Percentiles rank a stretch among this genome's conserved stretches.
These are phyloP conservation scores for Lycaon pictus DNA, from an alignment of 2,113 vertebrate genomes.

Conservation along the genomic window DNA sequence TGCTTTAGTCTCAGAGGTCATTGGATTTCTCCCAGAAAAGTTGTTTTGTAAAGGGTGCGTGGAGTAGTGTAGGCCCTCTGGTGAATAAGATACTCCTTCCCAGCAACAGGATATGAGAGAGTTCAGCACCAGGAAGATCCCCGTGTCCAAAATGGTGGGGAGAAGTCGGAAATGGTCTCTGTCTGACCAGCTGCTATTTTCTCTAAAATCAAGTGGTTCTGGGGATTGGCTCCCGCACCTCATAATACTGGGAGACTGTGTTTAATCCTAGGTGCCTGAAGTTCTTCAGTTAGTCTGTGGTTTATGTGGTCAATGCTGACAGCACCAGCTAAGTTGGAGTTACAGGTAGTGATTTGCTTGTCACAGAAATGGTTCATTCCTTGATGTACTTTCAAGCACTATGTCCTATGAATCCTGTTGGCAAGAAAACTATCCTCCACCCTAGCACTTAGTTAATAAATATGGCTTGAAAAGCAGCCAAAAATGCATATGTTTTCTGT, in stretches of 20 bases:
- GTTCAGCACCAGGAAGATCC: slow-evolving; percentile 56
- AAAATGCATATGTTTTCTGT: slow-evolving; percentile 76
- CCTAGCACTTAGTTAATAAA: slow-evolving; percentile 82
- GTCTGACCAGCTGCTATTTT: slow-evolving; percentile 74
- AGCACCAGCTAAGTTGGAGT: slow-evolving; percentile 68
- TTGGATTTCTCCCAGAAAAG: slow-evolving; percentile 63
- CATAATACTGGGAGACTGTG: slow-evolving; percentile 58
- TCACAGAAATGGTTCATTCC: slow-evolving; percentile 69
- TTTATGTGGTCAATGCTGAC: slow-evolving; percentile 67
- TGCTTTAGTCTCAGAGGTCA: slow-evolving; percentile 54
- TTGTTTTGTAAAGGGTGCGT: slow-evolving; percentile 65
- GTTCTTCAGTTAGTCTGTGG: slow-evolving; percentile 70
- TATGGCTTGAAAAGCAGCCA: slow-evolving; percentile 72
- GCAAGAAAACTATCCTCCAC: slow-evolving; percentile 75
- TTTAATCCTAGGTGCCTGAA: slow-evolving; percentile 60
- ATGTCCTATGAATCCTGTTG: slow-evolving; percentile 71
- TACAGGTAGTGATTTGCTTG: slow-evolving; percentile 75
- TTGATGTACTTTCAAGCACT: slow-evolving; percentile 79
- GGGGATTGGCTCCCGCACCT: slow-evolving; percentile 57
- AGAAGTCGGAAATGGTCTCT: slow-evolving; percentile 57
- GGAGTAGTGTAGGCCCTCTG: neutral
- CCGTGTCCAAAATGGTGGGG: slow-evolving; percentile 39
- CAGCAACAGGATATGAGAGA: slow-evolving; percentile 50
- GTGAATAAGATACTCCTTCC: slow-evolving; percentile 51
- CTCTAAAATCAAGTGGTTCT: slow-evolving; percentile 59